Evolutionary conservation across 2,113 vertebrate species (phyloP).

Genomic region (Bos indicus): DNA sequence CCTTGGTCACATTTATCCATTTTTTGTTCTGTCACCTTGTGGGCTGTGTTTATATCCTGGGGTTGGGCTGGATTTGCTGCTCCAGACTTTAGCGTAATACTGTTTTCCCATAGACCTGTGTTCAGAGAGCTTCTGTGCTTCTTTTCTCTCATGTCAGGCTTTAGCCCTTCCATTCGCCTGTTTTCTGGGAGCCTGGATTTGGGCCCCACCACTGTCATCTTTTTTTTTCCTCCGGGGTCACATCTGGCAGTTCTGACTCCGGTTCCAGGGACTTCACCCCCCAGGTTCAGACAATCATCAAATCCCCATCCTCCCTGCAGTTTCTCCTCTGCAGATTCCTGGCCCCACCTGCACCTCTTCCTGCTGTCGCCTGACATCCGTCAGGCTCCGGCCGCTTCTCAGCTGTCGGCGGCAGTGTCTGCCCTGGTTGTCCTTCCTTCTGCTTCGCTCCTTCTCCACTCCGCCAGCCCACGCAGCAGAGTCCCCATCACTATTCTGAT

Average conservation of each 20-base stretch:
- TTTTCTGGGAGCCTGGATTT: neutral
- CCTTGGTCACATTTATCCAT: neutral
- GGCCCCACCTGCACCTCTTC: neutral
- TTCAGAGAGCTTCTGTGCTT: neutral
- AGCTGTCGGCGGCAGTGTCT: neutral
- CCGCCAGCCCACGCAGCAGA: fast-evolving
- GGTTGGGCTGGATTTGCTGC: neutral
- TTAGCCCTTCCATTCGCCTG: neutral
- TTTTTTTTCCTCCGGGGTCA: neutral
- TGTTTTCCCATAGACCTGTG: neutral
- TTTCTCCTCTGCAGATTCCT: neutral
- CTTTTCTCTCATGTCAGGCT: neutral
- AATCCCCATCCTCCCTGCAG: neutral
- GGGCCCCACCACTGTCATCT: neutral
- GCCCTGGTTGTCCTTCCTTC: neutral
- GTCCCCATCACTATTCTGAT: neutral
- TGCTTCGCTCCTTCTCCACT: neutral
- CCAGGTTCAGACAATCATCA: neutral
- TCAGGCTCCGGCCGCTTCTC: neutral
- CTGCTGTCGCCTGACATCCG: fast-evolving
- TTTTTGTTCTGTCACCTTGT: neutral
- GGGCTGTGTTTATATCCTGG: neutral
- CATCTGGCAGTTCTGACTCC: neutral
- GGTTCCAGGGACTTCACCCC: neutral
- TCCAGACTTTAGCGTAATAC: neutral